phyloP scores from a whole-genome alignment of 1,140 invertebrate species.

The Olivierus martensii region DNA sequence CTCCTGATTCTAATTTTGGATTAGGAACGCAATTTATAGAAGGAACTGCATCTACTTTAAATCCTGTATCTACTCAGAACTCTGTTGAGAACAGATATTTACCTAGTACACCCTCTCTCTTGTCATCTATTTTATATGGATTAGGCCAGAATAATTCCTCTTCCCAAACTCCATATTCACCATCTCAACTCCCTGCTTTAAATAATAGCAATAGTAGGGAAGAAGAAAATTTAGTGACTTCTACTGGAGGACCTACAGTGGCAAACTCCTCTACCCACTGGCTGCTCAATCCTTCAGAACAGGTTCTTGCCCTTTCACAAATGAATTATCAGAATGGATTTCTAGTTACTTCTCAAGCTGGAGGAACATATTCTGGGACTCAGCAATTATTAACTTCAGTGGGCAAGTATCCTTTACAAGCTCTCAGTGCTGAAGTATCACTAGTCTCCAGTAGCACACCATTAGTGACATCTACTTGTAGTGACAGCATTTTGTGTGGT shows the following conservation, averaged over 20 bases:
- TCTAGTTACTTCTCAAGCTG: constrained; percentile 3
- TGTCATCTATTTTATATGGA: constrained; percentile 10
- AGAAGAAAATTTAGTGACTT: constrained; percentile 1
- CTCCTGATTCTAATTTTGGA: constrained; percentile 1
- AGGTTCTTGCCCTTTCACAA: constrained; percentile 8
- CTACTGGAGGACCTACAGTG: background rate
- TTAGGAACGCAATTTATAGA: background rate
- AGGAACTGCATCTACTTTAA: constrained; percentile 4
- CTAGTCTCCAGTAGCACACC: background rate
- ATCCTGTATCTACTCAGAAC: background rate
- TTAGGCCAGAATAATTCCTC: constrained; percentile 1
- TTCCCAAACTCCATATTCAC: background rate
- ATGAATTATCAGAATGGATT: constrained; percentile 13
- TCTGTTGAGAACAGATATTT: constrained; percentile 1
- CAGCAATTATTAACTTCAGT: background rate
- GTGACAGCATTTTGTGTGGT: constrained; percentile 8
- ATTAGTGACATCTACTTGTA: background rate
- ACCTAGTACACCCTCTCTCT: constrained; percentile 1
- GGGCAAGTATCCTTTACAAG: constrained; percentile 10
- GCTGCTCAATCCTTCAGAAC: constrained; percentile 13
- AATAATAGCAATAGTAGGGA: constrained; percentile 1
- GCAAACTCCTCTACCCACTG: constrained; percentile 6
- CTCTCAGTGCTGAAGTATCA: constrained; percentile 1
- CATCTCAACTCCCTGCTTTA: background rate
- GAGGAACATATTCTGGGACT: background rate